A percentile compares a stretch with the other conserved stretches of the same genome.
Evolutionary conservation across 2,888 invertebrate species (phyloP).

Genomic region (Machimus rusticus): DNA sequence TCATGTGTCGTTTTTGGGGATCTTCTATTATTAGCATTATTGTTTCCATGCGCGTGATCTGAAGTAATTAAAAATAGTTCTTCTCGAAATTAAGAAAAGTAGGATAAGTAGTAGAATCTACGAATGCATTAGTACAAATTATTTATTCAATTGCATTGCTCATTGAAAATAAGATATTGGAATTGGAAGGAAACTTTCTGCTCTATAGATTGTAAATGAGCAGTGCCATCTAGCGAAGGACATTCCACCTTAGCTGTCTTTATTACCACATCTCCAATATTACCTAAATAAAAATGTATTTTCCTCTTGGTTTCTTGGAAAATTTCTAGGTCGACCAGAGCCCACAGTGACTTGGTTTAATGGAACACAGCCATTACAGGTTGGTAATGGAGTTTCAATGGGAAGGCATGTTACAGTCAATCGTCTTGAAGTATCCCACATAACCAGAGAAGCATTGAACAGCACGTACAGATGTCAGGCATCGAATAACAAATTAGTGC

Average conservation of each 20-base stretch:
- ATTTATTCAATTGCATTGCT: neutral
- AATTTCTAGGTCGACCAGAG: slow-evolving; percentile 75
- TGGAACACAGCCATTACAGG: slow-evolving; percentile 74
- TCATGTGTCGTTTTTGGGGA: too few relatives aligned
- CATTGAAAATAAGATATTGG: neutral
- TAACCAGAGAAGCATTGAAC: slow-evolving; percentile 80
- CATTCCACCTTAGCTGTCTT: neutral
- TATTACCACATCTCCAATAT: neutral
- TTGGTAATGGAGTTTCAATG: slow-evolving; percentile 74
- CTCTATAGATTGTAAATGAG: neutral
- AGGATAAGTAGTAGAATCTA: neutral
- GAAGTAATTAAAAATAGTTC: neutral
- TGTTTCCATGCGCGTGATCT: neutral
- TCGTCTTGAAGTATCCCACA: slow-evolving; percentile 75
- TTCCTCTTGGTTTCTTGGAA: slow-evolving; percentile 5
- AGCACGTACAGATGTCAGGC: slow-evolving; percentile 89
- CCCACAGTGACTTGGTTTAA: slow-evolving; percentile 88
- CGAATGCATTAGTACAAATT: neutral
- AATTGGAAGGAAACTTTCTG: neutral
- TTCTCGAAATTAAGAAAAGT: neutral
- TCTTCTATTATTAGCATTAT: neutral
- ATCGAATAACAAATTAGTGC: slow-evolving; percentile 84
- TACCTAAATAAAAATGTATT: neutral
- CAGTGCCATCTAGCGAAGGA: neutral
- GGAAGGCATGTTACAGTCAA: slow-evolving; percentile 81